Percentiles rank a stretch among this genome's conserved stretches.
These are phyloP conservation scores for Castor canadensis DNA, from an alignment of 2,113 vertebrate species.

Conservation along the genomic window DNA sequence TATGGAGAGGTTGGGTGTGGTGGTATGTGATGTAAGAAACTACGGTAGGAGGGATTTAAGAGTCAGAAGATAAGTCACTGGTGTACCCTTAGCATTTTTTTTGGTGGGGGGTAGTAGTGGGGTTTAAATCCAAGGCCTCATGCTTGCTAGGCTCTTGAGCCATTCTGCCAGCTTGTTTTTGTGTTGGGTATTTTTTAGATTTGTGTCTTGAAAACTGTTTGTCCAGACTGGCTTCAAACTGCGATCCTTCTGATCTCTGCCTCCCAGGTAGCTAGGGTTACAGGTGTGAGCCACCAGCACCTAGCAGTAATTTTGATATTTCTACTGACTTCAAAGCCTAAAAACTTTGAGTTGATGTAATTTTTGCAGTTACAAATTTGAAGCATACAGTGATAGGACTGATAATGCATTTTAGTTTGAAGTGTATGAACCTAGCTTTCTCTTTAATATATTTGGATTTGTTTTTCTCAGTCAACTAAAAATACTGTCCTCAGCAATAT, in stretches of 20 bases:
- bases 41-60: not conserved
- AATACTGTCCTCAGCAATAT: not conserved
- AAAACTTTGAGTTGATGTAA: not conserved
- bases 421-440: not conserved
- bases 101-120: too few species aligned
- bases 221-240: too few species aligned
- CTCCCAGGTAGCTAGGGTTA: too few species aligned
- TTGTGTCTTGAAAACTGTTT: too few species aligned
- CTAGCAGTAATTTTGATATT: conserved; percentile 39
- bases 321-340: not conserved
- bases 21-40: not conserved
- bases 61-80: not conserved
- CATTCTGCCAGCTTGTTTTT: too few species aligned
- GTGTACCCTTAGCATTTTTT: not conserved
- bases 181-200: too few species aligned
- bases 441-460: not conserved
- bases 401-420: not conserved
- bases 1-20: not conserved
- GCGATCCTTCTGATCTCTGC: too few species aligned
- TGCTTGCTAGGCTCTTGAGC: too few species aligned
- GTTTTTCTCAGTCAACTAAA: not conserved
- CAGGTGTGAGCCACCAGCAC: too few species aligned
- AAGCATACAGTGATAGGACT: not conserved
- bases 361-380: not conserved
- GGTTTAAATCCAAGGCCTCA: too few species aligned